Conservation (phyloP, 2,113 vertebrate genomes). For the Dryoscopus gambensis region DNA sequence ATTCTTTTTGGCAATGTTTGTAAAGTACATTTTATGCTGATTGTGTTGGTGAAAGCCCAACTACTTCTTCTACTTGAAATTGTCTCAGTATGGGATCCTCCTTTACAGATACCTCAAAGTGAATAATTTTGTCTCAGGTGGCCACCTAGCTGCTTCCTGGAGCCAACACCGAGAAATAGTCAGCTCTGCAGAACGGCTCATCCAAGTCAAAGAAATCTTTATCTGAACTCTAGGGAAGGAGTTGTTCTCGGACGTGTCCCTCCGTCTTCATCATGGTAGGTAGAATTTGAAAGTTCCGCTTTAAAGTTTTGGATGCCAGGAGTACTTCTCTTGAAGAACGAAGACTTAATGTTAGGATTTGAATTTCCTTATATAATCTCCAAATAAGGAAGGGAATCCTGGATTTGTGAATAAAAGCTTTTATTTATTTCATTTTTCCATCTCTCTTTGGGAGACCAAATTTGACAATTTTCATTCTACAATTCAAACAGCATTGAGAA, state of each 20-base stretch:
- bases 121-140: neutral
- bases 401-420: neutral
- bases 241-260: rapidly evolving
- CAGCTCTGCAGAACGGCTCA: neutral
- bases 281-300: neutral
- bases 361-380: neutral
- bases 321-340: neutral
- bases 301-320: neutral
- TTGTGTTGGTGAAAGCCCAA: neutral
- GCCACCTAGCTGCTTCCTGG: neutral
- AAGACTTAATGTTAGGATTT: neutral
- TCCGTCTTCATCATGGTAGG: rapidly evolving
- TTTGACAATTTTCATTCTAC: neutral
- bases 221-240: neutral
- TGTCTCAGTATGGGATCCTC: neutral
- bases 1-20: neutral
- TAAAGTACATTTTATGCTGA: neutral
- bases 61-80: neutral
- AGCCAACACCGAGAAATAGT: neutral
- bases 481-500: neutral
- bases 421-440: neutral
- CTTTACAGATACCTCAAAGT: neutral
- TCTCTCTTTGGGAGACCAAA: neutral
- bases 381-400: neutral
- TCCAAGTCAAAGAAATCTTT: neutral